These are phyloP conservation scores for Lamprotornis superbus DNA, from an alignment of 2,113 vertebrate species.

Conservation along the genomic window DNA sequence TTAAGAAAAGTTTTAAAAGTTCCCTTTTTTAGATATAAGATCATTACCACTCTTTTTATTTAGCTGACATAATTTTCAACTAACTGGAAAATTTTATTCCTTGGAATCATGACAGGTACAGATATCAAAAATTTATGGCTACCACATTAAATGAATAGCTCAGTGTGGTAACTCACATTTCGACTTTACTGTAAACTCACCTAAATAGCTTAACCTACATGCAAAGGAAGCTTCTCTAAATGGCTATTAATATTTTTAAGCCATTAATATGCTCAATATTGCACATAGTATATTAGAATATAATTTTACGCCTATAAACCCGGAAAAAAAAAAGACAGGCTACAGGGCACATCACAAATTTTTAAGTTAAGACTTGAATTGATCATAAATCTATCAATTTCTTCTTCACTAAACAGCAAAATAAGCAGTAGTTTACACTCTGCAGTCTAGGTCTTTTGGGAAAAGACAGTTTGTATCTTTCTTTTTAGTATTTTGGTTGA, in stretches of 20 bases:
- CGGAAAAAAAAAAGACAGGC: not conserved
- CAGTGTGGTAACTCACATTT: not conserved
- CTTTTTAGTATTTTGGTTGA: constrained; percentile 45
- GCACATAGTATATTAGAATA: not conserved
- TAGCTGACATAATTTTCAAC: not conserved
- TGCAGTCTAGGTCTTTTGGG: not conserved
- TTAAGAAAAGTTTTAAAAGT: not conserved
- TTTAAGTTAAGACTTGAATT: not conserved
- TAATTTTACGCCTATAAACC: not conserved
- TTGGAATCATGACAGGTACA: not conserved
- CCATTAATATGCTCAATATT: not conserved
- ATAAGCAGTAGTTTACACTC: not conserved
- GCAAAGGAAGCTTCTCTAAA: not conserved
- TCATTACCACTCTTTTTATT: not conserved
- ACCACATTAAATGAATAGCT: not conserved
- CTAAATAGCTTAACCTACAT: not conserved
- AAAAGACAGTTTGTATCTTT: constrained; percentile 35
- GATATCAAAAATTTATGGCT: not conserved
- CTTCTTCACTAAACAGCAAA: not conserved
- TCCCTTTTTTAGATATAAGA: not conserved
- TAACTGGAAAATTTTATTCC: not conserved
- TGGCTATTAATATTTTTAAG: not conserved
- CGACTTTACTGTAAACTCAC: not conserved
- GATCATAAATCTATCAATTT: not conserved
- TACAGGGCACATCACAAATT: not conserved